Evolutionary conservation across 1,140 invertebrate species (phyloP).

Genomic region (Teleogryllus occipitalis): DNA sequence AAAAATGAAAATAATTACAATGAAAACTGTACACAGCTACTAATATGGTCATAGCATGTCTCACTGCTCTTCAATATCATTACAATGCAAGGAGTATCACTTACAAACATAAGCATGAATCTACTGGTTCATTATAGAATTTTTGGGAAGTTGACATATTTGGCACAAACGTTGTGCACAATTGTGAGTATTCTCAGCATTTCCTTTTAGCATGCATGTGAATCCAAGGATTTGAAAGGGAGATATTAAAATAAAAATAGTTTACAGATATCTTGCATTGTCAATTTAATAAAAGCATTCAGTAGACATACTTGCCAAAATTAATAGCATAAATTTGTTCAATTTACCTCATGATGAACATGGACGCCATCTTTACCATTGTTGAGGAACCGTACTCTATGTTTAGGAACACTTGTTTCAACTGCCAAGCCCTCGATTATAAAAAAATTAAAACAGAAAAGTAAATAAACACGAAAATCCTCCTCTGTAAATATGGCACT

Average conservation of each 20-base stretch:
- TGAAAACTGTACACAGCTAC: not conserved
- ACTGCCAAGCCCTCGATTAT: constrained; percentile 22
- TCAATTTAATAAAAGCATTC: too few relatives aligned
- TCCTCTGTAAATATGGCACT: constrained; percentile 28
- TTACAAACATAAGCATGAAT: too few relatives aligned
- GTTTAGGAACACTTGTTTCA: constrained; percentile 28
- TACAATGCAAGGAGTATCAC: too few relatives aligned
- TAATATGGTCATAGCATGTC: not conserved
- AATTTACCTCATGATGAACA: constrained; percentile 10
- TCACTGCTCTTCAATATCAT: not conserved
- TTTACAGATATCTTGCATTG: too few relatives aligned
- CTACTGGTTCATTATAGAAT: too few relatives aligned
- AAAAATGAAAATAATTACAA: not conserved
- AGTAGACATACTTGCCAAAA: not conserved
- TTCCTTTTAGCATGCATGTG: too few relatives aligned
- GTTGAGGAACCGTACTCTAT: constrained; percentile 28
- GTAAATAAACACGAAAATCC: constrained; percentile 14
- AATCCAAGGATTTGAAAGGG: too few relatives aligned
- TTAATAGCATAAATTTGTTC: not conserved
- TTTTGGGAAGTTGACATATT: too few relatives aligned
- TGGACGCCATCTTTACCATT: constrained; percentile 17
- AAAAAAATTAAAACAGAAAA: constrained; percentile 14
- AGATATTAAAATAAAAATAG: too few relatives aligned
- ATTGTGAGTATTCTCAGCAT: too few relatives aligned
- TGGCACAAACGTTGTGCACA: too few relatives aligned